Evolutionary conservation across 1,140 invertebrate genomes (phyloP).

Genomic region (Sminthurinus signatus): DNA sequence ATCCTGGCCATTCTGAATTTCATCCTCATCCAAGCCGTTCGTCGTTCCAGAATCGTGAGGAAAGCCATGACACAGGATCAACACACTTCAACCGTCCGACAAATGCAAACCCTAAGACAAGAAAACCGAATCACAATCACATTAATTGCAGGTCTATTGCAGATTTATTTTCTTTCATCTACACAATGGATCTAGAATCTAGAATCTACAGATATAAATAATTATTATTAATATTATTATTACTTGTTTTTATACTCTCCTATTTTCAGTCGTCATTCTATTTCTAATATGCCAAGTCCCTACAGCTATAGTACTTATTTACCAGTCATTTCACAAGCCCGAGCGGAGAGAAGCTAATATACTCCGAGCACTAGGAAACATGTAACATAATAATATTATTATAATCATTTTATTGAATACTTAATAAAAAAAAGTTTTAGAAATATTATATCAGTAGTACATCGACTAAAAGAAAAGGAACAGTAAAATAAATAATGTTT

Average conservation of each 20-base stretch:
- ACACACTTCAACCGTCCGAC: conserved; percentile 35
- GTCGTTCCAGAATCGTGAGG: conserved; percentile 21
- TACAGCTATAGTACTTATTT: conserved; percentile 54
- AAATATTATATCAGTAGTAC: too few relatives aligned
- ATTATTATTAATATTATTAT: too few relatives aligned
- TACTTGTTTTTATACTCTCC: too few relatives aligned
- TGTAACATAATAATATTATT: too few relatives aligned
- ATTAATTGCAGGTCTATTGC: too few relatives aligned
- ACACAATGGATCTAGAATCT: too few relatives aligned
- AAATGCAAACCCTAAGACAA: conserved; percentile 47
- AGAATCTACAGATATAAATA: too few relatives aligned
- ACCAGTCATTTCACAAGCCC: conserved; percentile 47
- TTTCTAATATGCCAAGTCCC: conserved; percentile 68
- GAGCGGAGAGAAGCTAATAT: conserved; percentile 26
- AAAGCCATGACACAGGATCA: conserved; percentile 40
- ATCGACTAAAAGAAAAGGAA: too few relatives aligned
- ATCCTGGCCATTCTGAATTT: conserved; percentile 65
- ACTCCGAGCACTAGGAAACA: conserved; percentile 53
- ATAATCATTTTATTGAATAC: too few relatives aligned
- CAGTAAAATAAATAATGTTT: too few relatives aligned
- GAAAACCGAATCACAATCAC: conserved; percentile 68
- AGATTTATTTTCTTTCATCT: too few relatives aligned
- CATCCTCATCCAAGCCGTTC: conserved; percentile 60
- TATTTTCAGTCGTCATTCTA: conserved; percentile 66
- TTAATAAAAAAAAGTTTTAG: too few relatives aligned